Percentiles rank a stretch among this genome's conserved stretches.
Evolutionary conservation across 2,888 invertebrate genomes (phyloP).

Genomic region (Clusia tigrina): DNA sequence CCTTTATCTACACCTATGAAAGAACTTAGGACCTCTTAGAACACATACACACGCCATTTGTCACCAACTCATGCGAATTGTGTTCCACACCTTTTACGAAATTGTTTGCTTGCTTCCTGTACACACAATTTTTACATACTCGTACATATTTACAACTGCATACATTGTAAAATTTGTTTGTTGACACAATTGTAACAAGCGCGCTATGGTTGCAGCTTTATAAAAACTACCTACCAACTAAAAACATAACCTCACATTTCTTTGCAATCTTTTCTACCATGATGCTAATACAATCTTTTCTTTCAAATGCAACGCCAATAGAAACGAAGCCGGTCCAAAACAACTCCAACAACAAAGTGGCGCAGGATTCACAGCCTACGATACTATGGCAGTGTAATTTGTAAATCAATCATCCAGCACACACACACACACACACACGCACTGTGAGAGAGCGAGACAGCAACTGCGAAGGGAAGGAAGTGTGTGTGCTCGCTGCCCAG

Average conservation of each 20-base stretch:
- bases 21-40: too few relatives aligned
- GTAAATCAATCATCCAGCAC: constrained; percentile 66
- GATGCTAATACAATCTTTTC: constrained; percentile 11
- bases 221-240: constrained; percentile 16
- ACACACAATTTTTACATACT: neutral
- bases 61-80: neutral
- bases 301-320: constrained; percentile 61
- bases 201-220: constrained; percentile 48
- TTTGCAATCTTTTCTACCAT: constrained; percentile 8
- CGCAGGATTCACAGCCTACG: constrained; percentile 96
- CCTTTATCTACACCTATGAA: too few relatives aligned
- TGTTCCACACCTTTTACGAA: neutral
- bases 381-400: constrained; percentile 99
- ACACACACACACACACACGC: constrained; percentile 22
- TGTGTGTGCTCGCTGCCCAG: too few relatives aligned
- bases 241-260: constrained; percentile 9
- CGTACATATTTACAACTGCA: neutral
- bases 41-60: neutral
- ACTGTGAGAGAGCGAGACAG: too few relatives aligned
- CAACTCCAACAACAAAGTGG: constrained; percentile 72
- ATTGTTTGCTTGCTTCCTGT: constrained; percentile 2
- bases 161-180: constrained; percentile 6
- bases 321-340: constrained; percentile 93
- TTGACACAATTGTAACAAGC: constrained; percentile 23
- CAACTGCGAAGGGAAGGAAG: too few relatives aligned